These are phyloP conservation scores for Lithobates sylvaticus DNA, from an alignment of 2,797 vertebrate species.

Conservation along the genomic window DNA sequence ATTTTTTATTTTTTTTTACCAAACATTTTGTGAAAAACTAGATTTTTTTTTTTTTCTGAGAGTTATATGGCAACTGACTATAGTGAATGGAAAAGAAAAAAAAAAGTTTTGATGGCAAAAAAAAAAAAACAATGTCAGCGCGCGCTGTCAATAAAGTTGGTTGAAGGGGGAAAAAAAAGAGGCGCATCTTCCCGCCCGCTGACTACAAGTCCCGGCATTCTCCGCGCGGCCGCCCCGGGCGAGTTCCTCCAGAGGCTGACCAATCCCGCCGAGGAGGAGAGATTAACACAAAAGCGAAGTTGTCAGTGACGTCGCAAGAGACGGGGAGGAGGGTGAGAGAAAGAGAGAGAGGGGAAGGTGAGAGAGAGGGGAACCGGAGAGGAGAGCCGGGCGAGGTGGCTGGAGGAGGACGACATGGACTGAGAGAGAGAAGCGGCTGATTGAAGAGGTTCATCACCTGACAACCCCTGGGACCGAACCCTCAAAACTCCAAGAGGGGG, in stretches of 20 bases:
- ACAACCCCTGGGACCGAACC: slow-evolving; percentile 54
- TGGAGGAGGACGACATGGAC: neutral
- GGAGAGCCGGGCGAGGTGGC: slow-evolving; percentile 38
- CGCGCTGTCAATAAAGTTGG: slow-evolving; percentile 22
- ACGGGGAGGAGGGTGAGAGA: slow-evolving; percentile 20
- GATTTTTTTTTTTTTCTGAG: too few species aligned
- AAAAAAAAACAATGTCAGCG: too few species aligned
- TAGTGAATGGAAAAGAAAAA: too few species aligned
- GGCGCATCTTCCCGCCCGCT: too few species aligned
- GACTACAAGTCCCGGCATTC: slow-evolving; percentile 51
- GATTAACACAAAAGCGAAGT: slow-evolving; percentile 63
- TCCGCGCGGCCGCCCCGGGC: slow-evolving; percentile 27
- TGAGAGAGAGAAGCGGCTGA: neutral
- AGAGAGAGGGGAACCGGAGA: neutral
- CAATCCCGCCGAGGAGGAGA: slow-evolving; percentile 55
- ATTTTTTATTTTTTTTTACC: too few species aligned
- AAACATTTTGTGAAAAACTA: too few species aligned
- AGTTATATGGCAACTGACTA: too few species aligned
- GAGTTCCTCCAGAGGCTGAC: slow-evolving; percentile 40
- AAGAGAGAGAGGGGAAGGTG: neutral
- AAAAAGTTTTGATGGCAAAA: too few species aligned
- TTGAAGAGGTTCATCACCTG: slow-evolving; percentile 28
- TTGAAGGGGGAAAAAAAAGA: neutral
- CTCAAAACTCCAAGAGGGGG: neutral
- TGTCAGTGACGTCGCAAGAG: slow-evolving; percentile 58